A percentile compares a stretch with the other conserved stretches of the same genome.
phyloP scores from a whole-genome alignment of 2,113 vertebrate genomes.

The Chinchilla lanigera region DNA sequence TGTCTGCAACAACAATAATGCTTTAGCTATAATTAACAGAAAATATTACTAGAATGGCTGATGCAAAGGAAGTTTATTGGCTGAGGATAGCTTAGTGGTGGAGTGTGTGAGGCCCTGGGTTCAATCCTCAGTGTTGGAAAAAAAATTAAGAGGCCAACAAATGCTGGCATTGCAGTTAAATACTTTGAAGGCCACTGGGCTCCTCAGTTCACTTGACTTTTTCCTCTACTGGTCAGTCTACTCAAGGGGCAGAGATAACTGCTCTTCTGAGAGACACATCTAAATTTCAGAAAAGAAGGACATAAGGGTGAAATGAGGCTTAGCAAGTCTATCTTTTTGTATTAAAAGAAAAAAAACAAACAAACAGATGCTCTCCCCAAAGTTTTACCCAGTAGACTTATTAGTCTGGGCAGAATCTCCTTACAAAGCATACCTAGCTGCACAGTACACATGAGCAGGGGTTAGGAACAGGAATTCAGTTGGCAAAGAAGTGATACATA shows the following conservation, averaged over 20 bases:
- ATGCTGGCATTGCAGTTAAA: background rate
- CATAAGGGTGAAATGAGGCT: background rate
- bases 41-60: background rate
- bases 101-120: background rate
- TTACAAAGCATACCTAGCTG: background rate
- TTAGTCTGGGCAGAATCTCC: background rate
- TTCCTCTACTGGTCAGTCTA: background rate
- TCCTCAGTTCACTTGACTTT: background rate
- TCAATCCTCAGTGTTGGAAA: background rate
- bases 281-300: constrained; percentile 9
- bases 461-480: background rate
- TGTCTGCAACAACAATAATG: background rate
- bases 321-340: background rate
- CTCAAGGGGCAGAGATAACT: background rate
- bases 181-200: background rate
- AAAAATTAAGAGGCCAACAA: background rate
- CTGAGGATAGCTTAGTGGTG: background rate
- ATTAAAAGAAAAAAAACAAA: background rate
- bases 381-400: background rate
- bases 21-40: background rate
- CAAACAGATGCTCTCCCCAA: background rate
- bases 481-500: background rate
- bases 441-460: background rate
- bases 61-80: background rate
- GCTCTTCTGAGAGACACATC: background rate